phyloP scores from a whole-genome alignment of 2,113 vertebrate species.

The Columbina picui region DNA sequence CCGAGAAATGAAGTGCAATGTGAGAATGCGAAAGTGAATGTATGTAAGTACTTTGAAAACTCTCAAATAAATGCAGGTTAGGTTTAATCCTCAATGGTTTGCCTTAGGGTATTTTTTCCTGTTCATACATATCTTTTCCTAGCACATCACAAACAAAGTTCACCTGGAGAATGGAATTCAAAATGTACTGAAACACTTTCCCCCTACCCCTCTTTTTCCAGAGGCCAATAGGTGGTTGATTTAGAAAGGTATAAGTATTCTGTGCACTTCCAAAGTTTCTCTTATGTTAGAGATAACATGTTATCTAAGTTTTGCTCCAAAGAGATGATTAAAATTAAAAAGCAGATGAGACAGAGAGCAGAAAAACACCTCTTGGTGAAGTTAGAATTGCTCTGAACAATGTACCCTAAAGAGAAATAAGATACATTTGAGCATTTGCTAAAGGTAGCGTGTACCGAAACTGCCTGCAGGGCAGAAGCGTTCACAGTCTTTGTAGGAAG shows the following conservation, averaged over 20 bases:
- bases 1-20: background rate
- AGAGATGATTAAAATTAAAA: background rate
- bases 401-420: background rate
- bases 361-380: background rate
- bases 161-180: conserved; percentile 14
- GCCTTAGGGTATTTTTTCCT: background rate
- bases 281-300: background rate
- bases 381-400: background rate
- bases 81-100: background rate
- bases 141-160: background rate
- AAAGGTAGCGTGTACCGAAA: background rate
- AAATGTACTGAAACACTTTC: background rate
- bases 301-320: background rate
- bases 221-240: background rate
- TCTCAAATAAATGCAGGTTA: background rate
- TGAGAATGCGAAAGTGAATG: background rate
- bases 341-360: background rate
- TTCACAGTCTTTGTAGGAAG: background rate
- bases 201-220: background rate
- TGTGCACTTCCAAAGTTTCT: background rate
- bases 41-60: background rate
- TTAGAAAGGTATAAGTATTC: background rate
- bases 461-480: background rate
- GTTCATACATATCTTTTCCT: background rate
- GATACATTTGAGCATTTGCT: background rate